Conservation (phyloP, 92 coral and sea anemone species). For the Umimayanthus kanabou region DNA sequence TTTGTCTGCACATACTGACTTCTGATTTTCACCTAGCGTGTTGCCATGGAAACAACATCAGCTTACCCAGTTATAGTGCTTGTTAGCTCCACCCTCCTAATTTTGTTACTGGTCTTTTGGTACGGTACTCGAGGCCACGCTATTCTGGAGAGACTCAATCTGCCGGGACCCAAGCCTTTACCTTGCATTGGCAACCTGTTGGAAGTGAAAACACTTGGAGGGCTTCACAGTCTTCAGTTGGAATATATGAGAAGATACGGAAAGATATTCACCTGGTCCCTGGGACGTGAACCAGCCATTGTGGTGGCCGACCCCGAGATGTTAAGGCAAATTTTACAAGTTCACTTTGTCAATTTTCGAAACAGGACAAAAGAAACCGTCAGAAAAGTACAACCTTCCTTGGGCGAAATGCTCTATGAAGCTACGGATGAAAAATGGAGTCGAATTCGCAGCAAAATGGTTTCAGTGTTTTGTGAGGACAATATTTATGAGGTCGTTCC, state of each 20-base stretch:
- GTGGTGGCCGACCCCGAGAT: slow-evolving; percentile 77
- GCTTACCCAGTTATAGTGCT: neutral
- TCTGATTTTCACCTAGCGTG: neutral
- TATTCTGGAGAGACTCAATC: slow-evolving; percentile 40
- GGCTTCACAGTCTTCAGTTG: slow-evolving; percentile 54
- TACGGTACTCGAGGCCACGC: slow-evolving; percentile 50
- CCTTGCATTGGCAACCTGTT: slow-evolving; percentile 66
- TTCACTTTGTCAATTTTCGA: slow-evolving; percentile 56
- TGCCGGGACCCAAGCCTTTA: slow-evolving; percentile 69
- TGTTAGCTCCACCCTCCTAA: neutral
- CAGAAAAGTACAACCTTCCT: slow-evolving; percentile 17
- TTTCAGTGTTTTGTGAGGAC: slow-evolving; percentile 56
- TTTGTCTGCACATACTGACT: neutral
- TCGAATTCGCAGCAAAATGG: slow-evolving; percentile 60
- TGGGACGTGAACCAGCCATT: slow-evolving; percentile 60
- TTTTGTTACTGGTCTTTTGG: slow-evolving; percentile 50
- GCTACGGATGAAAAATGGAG: slow-evolving; percentile 67
- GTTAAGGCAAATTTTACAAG: slow-evolving; percentile 63
- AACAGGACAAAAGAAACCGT: slow-evolving; percentile 32
- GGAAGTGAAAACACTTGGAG: slow-evolving; percentile 51
- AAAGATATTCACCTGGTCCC: slow-evolving; percentile 55
- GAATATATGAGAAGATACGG: slow-evolving; percentile 61
- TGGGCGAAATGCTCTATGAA: slow-evolving; percentile 38
- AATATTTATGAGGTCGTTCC: slow-evolving; percentile 62
- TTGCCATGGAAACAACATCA: neutral